phyloP scores from a whole-genome alignment of 2,113 vertebrate species.

The Neotoma lepida region DNA sequence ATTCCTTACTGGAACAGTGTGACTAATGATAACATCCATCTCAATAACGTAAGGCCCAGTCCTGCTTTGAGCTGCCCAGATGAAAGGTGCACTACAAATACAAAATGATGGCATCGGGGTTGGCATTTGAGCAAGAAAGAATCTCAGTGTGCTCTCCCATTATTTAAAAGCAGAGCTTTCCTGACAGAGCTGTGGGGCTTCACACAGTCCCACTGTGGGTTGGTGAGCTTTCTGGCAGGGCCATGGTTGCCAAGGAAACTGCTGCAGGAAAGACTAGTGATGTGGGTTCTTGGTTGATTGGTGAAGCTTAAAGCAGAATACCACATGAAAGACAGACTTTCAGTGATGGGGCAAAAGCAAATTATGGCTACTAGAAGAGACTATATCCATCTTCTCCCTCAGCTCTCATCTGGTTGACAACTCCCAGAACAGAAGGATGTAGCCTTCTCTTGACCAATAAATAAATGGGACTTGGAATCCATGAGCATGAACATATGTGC shows the following conservation, averaged over 20 bases:
- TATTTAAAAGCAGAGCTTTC: conserved; percentile 61
- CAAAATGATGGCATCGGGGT: not conserved
- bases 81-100: not conserved
- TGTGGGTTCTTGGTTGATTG: conserved; percentile 60
- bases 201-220: conserved; percentile 54
- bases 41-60: not conserved
- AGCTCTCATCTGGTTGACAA: not conserved
- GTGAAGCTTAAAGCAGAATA: conserved; percentile 12
- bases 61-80: not conserved
- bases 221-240: conserved; percentile 65
- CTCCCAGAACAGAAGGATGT: not conserved
- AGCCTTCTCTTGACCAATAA: not conserved
- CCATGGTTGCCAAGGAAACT: conserved; percentile 84
- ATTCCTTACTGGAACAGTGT: not conserved
- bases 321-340: not conserved
- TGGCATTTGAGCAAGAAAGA: conserved; percentile 6
- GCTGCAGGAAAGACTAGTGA: conserved; percentile 61
- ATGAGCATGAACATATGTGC: rapidly evolving
- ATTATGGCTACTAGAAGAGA: not conserved
- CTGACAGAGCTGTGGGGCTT: conserved; percentile 67
- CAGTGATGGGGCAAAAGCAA: not conserved
- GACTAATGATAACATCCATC: not conserved
- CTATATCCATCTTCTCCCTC: not conserved
- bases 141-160: not conserved
- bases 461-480: not conserved